These are phyloP conservation scores for Chrysochloris asiatica DNA, from an alignment of 2,113 vertebrate genomes.

Conservation along the genomic window DNA sequence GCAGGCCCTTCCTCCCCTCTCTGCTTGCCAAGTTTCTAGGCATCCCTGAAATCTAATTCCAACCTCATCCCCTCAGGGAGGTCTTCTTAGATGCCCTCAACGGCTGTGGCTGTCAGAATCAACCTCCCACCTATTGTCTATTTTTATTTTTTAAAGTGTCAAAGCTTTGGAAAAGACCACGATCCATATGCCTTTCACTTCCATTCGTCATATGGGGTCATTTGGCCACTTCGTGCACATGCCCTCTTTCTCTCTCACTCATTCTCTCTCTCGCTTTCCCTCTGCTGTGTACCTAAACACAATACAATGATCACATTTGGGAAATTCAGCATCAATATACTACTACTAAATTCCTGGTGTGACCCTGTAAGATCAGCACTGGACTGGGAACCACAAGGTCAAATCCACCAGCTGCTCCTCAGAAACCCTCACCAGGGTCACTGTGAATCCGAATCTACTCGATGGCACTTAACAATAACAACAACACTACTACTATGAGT, in stretches of 20 bases:
- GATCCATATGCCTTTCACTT: accelerated
- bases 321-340: accelerated
- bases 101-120: neutral
- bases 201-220: neutral
- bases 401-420: no score
- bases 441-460: no score
- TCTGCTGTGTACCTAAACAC: neutral
- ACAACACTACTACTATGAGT: no score
- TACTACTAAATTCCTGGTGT: no score
- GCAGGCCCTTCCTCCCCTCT: neutral
- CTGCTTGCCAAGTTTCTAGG: neutral
- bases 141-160: neutral
- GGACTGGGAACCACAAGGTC: no score
- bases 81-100: neutral
- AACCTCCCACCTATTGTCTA: neutral
- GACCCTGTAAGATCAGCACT: no score
- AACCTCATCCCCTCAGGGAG: no score
- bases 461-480: no score
- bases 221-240: neutral
- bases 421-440: no score
- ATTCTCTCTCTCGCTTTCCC: neutral
- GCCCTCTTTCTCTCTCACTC: neutral
- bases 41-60: neutral
- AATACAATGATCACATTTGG: neutral
- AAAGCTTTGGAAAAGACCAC: neutral